Base-by-base conservation (phyloP, 1,140 invertebrate genomes). In the Anthonomus grandis region DNA sequence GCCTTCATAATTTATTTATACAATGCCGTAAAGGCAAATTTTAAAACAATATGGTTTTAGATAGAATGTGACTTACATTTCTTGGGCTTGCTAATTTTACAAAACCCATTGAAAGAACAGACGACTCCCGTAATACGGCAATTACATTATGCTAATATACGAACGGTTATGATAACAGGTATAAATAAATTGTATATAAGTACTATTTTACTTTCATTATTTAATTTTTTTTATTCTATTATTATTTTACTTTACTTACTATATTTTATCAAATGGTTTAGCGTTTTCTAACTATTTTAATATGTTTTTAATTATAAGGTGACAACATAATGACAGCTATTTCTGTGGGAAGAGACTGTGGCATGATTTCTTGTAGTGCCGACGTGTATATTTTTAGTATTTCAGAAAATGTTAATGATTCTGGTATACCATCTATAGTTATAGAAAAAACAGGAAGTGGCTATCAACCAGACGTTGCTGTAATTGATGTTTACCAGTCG, bases 301-400 rank as follows among this genome's bases (percentile, higher is more conserved):
- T n/a, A n/a, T n/a, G n/a, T n/a, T n/a, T n/a, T n/a, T n/a, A n/a
- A n/a, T n/a, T n/a, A n/a, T n/a, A n/a, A 86, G 87, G 92, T 37
- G 94, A 97, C 70, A 97, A 96, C 75, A 88, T 96, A 72, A 80
- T 95, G 70, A 97, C 93, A 0, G 94, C 93, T 0, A 78, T 96
- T 57, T 92, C 91, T 46, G 94, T 97, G 6, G 92, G 90, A 1
- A 77, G 91, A 41, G 92, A 95, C 61, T 96, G 93, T 74, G 84
- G 81, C 27, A 94, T 97, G 78, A 83, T 97, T 4, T 81, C 84
- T 21, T 75, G 81, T 0, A 77, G 83, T 15, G 88, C 92, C 59
- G 80, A 86, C 60, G 83, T 95, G 0, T 85, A 93, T 37, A 78
- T 91, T 0, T 80, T 69, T 46, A 59, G 47, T 24, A 55, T 34